Conservation (phyloP, 2,888 invertebrate genomes). For the Latheticus oryzae region DNA sequence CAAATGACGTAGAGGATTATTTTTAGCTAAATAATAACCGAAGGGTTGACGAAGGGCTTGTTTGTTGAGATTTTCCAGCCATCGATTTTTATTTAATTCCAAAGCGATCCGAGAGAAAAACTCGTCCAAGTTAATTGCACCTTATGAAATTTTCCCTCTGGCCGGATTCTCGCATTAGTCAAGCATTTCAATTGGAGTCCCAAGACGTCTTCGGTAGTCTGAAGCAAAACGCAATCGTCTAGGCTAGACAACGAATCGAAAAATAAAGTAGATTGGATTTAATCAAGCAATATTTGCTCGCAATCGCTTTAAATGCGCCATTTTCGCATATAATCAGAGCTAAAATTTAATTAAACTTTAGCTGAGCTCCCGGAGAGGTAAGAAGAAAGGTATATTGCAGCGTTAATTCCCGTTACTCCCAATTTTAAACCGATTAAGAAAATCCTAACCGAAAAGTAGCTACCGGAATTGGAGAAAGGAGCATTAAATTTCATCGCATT, state of each 20-base stretch:
- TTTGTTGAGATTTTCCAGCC: slow-evolving; percentile 22
- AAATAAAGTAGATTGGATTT: slow-evolving; percentile 61
- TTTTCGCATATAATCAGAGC: slow-evolving; percentile 64
- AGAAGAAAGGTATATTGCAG: slow-evolving; percentile 60
- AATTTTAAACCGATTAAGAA: slow-evolving; percentile 65
- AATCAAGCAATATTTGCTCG: slow-evolving; percentile 64
- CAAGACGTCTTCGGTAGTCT: slow-evolving; percentile 21
- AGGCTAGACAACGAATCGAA: slow-evolving; percentile 52
- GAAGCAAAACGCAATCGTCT: slow-evolving; percentile 49
- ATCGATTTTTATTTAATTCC: slow-evolving; percentile 31
- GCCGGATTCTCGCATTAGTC: slow-evolving; percentile 39
- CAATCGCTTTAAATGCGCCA: slow-evolving; percentile 60
- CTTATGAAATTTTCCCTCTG: slow-evolving; percentile 47
- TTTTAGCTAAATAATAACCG: slow-evolving; percentile 9
- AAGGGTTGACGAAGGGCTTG: slow-evolving; percentile 25
- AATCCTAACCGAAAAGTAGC: slow-evolving; percentile 60
- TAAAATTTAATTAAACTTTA: slow-evolving; percentile 65
- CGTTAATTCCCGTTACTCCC: slow-evolving; percentile 61
- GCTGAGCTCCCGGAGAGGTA: slow-evolving; percentile 58
- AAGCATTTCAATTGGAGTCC: slow-evolving; percentile 40
- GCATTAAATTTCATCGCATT: slow-evolving; percentile 51
- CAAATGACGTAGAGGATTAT: slow-evolving; percentile 5
- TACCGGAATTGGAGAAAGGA: slow-evolving; percentile 49
- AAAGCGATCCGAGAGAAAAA: slow-evolving; percentile 26
- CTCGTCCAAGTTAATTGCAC: slow-evolving; percentile 38